phyloP scores from a whole-genome alignment of 2,113 vertebrate genomes.

The Mystacornis crossleyi region DNA sequence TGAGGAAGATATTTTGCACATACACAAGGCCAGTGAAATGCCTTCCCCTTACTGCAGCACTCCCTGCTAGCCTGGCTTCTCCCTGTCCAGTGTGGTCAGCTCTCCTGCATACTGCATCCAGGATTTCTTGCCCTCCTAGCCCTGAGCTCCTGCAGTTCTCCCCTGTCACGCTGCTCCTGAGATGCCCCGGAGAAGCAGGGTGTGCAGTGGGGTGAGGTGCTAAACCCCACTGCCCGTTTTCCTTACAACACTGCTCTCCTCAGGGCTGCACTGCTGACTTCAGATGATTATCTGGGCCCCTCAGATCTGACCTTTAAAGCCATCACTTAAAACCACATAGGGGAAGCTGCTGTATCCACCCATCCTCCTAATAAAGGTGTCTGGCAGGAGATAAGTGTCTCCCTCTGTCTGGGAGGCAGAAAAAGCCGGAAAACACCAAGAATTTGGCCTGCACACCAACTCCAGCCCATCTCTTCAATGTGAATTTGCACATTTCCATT shows the following conservation, averaged over 20 bases:
- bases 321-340: not conserved
- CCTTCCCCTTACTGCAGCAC: not conserved
- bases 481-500: not conserved
- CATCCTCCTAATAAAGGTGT: not conserved
- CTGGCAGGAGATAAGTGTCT: not conserved
- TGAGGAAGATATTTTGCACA: not conserved
- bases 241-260: not conserved
- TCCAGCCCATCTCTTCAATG: not conserved
- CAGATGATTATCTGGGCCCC: not conserved
- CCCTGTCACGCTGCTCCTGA: not conserved
- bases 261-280: not conserved
- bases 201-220: not conserved
- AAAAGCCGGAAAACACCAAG: not conserved
- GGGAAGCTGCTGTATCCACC: not conserved
- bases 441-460: not conserved
- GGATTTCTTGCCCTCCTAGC: not conserved
- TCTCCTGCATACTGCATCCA: not conserved
- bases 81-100: not conserved
- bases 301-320: not conserved
- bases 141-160: not conserved
- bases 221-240: not conserved
- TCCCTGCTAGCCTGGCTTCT: not conserved
- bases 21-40: not conserved
- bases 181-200: not conserved
- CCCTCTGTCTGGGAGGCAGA: too few relatives aligned